These are phyloP conservation scores for Papilio polytes DNA, from an alignment of 1,140 invertebrate genomes.

Conservation along the genomic window DNA sequence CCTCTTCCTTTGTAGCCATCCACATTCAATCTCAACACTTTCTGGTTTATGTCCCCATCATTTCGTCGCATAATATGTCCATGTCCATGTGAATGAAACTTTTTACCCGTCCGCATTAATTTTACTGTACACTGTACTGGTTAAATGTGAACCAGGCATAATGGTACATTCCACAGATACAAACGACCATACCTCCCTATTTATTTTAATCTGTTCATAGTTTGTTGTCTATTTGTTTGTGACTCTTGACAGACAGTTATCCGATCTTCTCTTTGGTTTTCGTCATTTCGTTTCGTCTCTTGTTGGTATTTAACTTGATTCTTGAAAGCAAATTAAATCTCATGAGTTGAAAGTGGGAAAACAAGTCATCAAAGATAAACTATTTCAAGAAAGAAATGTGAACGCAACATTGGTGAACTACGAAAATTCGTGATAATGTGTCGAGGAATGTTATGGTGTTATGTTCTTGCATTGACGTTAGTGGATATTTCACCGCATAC, in stretches of 20 bases:
- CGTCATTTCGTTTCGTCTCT: background rate
- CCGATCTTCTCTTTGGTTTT: background rate
- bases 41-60: too few relatives aligned
- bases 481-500: conserved; percentile 76
- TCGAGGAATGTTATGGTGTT: conserved; percentile 76
- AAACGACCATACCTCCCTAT: background rate
- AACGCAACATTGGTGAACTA: conserved; percentile 60
- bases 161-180: too few relatives aligned
- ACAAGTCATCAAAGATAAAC: conserved; percentile 56
- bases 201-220: conserved; percentile 3
- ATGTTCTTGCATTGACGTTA: conserved; percentile 75
- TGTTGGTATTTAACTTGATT: conserved; percentile 29
- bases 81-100: too few relatives aligned
- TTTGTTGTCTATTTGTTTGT: conserved; percentile 17
- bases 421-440: conserved; percentile 68
- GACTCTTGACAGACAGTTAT: too few relatives aligned
- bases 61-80: too few relatives aligned
- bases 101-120: too few relatives aligned
- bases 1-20: too few relatives aligned
- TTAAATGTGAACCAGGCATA: too few relatives aligned
- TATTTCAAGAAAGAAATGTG: conserved; percentile 68
- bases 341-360: conserved; percentile 61
- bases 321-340: conserved; percentile 64
- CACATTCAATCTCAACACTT: too few relatives aligned
- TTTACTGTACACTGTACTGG: too few relatives aligned